Evolutionary conservation across 2,113 vertebrate species (phyloP).

Genomic region (Diadophis punctatus): DNA sequence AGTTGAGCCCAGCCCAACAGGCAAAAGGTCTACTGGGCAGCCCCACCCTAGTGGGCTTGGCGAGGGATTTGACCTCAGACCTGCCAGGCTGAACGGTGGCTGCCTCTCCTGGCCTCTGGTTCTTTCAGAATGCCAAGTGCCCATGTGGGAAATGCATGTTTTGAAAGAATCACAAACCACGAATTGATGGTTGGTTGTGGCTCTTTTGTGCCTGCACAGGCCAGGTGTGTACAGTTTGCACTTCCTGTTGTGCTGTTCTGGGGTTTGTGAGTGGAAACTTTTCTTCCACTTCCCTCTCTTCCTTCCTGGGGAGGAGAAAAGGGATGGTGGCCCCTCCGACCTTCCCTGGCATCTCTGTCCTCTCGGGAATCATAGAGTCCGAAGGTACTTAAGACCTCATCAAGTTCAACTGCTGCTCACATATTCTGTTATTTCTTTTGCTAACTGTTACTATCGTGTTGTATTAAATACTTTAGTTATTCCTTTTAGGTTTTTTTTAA

Average conservation of each 20-base stretch:
- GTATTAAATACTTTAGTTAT: background rate
- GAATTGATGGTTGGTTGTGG: conserved; percentile 13
- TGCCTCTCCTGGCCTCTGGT: background rate
- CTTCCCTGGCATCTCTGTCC: background rate
- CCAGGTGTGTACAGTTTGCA: background rate
- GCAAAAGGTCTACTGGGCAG: background rate
- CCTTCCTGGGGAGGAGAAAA: background rate
- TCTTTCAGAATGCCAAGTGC: background rate
- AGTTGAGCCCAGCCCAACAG: background rate
- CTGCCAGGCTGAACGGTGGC: background rate
- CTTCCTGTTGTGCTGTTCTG: conserved; percentile 2
- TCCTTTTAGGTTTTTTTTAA: background rate
- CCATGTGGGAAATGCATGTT: background rate
- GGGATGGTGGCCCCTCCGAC: background rate
- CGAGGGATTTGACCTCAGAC: background rate
- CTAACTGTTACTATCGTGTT: background rate
- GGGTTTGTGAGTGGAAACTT: background rate
- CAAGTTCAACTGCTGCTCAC: background rate
- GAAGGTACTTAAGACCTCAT: background rate
- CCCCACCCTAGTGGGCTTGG: background rate
- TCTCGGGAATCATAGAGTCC: background rate
- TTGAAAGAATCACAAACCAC: conserved; percentile 12
- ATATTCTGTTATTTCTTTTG: background rate
- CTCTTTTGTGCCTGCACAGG: background rate
- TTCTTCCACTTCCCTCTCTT: background rate